Evolutionary conservation across 2,888 invertebrate genomes (phyloP).

Genomic region (Stenolophus ochropezus): DNA sequence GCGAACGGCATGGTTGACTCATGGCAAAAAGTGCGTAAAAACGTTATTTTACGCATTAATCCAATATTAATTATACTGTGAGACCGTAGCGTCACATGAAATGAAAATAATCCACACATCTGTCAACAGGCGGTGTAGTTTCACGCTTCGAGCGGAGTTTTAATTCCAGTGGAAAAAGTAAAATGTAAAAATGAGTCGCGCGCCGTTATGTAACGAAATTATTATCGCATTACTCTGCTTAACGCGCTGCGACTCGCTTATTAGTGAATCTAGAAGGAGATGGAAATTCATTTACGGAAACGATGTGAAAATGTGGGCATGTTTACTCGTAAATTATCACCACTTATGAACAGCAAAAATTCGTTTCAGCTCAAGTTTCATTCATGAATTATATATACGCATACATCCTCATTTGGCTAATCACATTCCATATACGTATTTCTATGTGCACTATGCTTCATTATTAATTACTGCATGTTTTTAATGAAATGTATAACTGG

Average conservation of each 20-base stretch:
- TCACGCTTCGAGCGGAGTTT: slow-evolving; percentile 7
- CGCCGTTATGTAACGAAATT: slow-evolving; percentile 20
- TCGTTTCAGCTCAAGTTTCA: neutral
- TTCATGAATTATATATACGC: neutral
- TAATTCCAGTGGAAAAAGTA: slow-evolving; percentile 20
- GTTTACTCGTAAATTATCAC: neutral
- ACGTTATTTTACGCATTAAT: slow-evolving; percentile 28
- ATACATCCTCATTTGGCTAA: neutral
- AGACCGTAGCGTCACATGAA: neutral
- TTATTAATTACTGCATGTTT: no score
- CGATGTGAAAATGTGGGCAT: neutral
- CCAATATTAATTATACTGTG: neutral
- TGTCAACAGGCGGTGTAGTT: slow-evolving; percentile 22
- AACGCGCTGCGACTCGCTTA: neutral
- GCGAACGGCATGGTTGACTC: neutral
- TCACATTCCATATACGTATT: neutral
- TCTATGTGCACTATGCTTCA: no score
- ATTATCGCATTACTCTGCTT: slow-evolving; percentile 23
- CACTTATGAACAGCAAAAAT: neutral
- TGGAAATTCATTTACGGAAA: neutral
- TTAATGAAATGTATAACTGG: no score
- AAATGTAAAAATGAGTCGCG: slow-evolving; percentile 16
- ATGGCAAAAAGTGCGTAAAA: slow-evolving; percentile 38
- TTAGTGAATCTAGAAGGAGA: neutral
- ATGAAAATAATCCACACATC: slow-evolving; percentile 39